phyloP scores from a whole-genome alignment of 2,888 invertebrate genomes.

The Dendrolimus pini region DNA sequence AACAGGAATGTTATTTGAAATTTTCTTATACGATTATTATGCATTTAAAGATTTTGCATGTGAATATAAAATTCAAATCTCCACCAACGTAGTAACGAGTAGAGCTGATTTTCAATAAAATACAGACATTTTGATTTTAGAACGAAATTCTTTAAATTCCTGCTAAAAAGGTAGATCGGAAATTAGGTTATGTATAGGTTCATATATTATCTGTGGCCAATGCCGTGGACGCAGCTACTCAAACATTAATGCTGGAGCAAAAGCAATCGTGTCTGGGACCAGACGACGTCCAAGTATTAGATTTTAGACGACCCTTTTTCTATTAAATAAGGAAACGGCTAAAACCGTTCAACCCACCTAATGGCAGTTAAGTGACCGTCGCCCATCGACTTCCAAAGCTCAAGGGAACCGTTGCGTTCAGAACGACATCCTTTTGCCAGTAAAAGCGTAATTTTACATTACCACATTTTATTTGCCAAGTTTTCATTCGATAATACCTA shows the following conservation, averaged over 20 bases:
- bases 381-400: conserved; percentile 1
- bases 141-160: too few species aligned
- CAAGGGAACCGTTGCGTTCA: conserved; percentile 2
- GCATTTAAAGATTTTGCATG: too few species aligned
- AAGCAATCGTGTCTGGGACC: background rate
- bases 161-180: too few species aligned
- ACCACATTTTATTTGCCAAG: background rate
- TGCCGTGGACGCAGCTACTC: background rate
- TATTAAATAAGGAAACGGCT: conserved; percentile 6
- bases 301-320: conserved; percentile 1
- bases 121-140: too few species aligned
- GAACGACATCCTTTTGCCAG: background rate
- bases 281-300: background rate
- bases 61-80: too few species aligned
- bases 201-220: background rate
- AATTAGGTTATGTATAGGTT: too few species aligned
- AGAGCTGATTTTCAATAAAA: too few species aligned
- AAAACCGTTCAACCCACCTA: conserved; percentile 4
- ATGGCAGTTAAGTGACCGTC: conserved; percentile 7
- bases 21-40: too few species aligned
- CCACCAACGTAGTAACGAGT: too few species aligned
- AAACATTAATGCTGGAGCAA: background rate
- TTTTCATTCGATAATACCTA: too few species aligned
- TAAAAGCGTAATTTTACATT: background rate
- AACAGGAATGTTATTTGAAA: too few species aligned